Conservation (phyloP, 1,140 invertebrate genomes). For the Anoplophora glabripennis region DNA sequence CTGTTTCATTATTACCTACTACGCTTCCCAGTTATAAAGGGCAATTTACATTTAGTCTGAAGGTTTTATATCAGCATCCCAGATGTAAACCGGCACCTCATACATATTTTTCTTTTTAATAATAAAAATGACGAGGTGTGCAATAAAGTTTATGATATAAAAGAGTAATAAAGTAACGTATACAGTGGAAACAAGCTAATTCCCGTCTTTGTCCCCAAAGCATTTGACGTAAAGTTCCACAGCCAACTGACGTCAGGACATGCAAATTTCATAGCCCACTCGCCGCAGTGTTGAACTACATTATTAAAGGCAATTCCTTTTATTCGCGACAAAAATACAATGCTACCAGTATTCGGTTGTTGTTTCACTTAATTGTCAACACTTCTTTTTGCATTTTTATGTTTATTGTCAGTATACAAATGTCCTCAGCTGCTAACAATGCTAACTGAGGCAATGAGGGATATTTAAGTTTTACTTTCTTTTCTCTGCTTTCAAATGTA, state of each 20-base stretch:
- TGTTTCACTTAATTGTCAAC: conserved; percentile 42
- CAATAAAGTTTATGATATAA: conserved; percentile 22
- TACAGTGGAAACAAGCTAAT: conserved; percentile 23
- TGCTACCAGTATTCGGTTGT: conserved; percentile 35
- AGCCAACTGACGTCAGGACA: conserved; percentile 32
- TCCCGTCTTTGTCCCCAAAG: conserved; percentile 27
- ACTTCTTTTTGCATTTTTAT: conserved; percentile 39
- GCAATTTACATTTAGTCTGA: too few species aligned
- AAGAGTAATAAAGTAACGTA: conserved; percentile 25
- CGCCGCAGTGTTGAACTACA: conserved; percentile 33
- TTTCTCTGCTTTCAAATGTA: conserved; percentile 34
- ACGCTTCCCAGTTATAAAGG: too few species aligned
- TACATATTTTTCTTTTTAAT: conserved; percentile 2
- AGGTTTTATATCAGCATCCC: too few species aligned
- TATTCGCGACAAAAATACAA: conserved; percentile 39
- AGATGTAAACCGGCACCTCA: too few species aligned
- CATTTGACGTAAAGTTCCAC: conserved; percentile 33
- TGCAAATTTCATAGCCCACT: conserved; percentile 39
- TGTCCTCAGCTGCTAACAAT: conserved; percentile 35
- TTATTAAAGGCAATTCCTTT: conserved; percentile 44
- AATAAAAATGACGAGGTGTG: conserved; percentile 2
- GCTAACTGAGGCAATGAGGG: conserved; percentile 22
- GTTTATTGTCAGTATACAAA: conserved; percentile 38
- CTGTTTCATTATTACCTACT: too few species aligned
- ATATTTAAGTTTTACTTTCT: conserved; percentile 37